phyloP scores from a whole-genome alignment of 1,140 invertebrate genomes.

The Brachionus rubens region DNA sequence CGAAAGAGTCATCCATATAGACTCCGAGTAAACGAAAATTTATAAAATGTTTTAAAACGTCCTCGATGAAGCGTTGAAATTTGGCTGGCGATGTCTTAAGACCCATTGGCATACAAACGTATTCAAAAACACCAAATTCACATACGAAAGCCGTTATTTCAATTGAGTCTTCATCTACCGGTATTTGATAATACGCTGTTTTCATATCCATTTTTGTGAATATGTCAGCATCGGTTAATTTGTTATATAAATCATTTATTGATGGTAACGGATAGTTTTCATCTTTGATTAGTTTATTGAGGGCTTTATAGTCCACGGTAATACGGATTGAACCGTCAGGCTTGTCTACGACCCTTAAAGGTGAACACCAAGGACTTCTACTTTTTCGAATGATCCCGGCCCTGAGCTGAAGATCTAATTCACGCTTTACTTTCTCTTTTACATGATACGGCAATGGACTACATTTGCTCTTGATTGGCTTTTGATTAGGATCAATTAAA shows the following conservation, averaged over 20 bases:
- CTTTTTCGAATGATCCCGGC: neutral
- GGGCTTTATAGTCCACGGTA: neutral
- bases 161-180: neutral
- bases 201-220: neutral
- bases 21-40: neutral
- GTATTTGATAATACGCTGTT: neutral
- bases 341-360: neutral
- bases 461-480: neutral
- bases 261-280: neutral
- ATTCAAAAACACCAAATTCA: constrained; percentile 43
- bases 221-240: neutral
- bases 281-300: neutral
- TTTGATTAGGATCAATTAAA: too few species aligned
- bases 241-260: neutral
- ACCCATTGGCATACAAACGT: constrained; percentile 31
- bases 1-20: neutral
- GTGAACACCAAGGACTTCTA: neutral
- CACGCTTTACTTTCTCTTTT: neutral
- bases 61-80: constrained; percentile 43
- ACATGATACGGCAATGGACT: neutral
- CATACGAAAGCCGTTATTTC: neutral
- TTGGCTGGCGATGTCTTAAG: constrained; percentile 25
- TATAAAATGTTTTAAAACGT: too few species aligned
- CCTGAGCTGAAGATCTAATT: neutral
- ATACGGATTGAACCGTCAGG: neutral